Percentiles rank a stretch among this genome's conserved stretches.
Evolutionary conservation across 2,113 vertebrate species (phyloP).

Genomic region (Odobenus rosmarus): DNA sequence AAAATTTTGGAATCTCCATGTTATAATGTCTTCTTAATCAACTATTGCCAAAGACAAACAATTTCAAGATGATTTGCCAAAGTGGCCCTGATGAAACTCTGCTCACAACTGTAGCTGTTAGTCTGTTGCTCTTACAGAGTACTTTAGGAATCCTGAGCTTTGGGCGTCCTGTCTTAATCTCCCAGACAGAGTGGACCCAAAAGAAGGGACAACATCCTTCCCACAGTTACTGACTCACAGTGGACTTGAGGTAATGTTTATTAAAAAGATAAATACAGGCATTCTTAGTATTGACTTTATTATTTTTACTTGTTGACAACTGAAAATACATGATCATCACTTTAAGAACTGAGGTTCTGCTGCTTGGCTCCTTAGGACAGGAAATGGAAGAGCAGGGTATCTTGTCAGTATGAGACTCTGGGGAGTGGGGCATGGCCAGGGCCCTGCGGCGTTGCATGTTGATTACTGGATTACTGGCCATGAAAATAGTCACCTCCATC

Average conservation of each 20-base stretch:
- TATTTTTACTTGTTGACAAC: neutral
- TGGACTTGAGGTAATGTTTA: neutral
- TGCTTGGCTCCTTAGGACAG: neutral
- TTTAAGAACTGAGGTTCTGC: neutral
- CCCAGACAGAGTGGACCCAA: neutral
- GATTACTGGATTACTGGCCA: neutral
- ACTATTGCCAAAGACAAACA: neutral
- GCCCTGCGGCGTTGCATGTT: too few relatives aligned
- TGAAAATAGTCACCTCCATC: neutral
- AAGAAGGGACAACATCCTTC: neutral
- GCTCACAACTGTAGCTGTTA: rapidly evolving
- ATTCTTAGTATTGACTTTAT: neutral
- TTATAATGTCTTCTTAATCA: neutral
- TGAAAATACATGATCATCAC: neutral
- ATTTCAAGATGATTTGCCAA: neutral
- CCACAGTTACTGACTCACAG: neutral
- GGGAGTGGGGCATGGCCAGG: too few relatives aligned
- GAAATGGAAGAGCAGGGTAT: neutral
- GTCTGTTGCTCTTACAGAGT: neutral
- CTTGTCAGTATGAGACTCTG: neutral
- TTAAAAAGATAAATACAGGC: neutral
- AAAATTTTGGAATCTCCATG: neutral
- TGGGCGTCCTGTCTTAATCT: neutral
- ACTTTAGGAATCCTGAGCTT: neutral
- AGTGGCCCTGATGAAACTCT: neutral